Conservation (phyloP, 2,797 vertebrate genomes). For the Argentina silus region DNA sequence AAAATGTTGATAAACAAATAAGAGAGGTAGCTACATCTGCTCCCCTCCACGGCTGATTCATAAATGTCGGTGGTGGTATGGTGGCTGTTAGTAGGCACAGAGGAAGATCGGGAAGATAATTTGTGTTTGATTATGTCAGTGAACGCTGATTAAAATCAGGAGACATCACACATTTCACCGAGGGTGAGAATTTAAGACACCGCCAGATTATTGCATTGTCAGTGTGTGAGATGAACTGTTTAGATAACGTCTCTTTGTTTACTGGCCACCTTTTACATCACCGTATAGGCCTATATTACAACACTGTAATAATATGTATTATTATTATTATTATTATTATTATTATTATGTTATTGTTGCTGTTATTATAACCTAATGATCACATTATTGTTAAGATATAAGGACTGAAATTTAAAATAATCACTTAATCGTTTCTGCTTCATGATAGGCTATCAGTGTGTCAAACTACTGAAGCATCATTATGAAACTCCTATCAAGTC, state of each 20-base stretch:
- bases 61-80: slow-evolving; percentile 36
- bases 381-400: too few relatives aligned
- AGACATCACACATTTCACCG: slow-evolving; percentile 55
- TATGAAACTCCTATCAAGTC: neutral
- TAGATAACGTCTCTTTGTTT: slow-evolving; percentile 62
- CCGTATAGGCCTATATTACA: slow-evolving; percentile 20
- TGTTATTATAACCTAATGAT: too few relatives aligned
- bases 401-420: neutral
- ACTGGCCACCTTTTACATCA: slow-evolving; percentile 38
- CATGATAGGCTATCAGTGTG: neutral
- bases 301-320: neutral
- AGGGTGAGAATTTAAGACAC: slow-evolving; percentile 57
- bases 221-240: slow-evolving; percentile 55
- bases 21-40: slow-evolving; percentile 28
- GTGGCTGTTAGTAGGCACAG: slow-evolving; percentile 27
- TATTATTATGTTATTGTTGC: neutral
- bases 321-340: neutral
- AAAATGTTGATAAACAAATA: slow-evolving; percentile 23
- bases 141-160: slow-evolving; percentile 71
- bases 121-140: slow-evolving; percentile 64
- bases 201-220: slow-evolving; percentile 55
- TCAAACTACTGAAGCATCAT: slow-evolving; percentile 9
- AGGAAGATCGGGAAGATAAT: slow-evolving; percentile 63
- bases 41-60: slow-evolving; percentile 50
- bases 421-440: neutral